These are phyloP conservation scores for Hoplias malabaricus DNA, from an alignment of 2,113 vertebrate species.

Conservation along the genomic window DNA sequence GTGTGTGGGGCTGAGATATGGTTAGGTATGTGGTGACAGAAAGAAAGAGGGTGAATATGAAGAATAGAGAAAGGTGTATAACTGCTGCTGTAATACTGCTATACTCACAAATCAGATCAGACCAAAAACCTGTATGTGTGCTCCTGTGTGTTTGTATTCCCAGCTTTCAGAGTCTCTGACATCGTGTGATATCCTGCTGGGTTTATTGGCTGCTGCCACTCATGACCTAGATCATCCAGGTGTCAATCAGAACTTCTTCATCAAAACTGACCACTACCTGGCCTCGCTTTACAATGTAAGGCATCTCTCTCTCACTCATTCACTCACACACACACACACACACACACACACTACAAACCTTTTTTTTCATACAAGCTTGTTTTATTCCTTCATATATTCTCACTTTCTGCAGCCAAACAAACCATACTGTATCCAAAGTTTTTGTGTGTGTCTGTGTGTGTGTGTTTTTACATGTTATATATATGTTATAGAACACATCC, in stretches of 20 bases:
- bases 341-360: too few species aligned
- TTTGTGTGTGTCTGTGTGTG: too few species aligned
- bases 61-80: too few species aligned
- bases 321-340: background rate
- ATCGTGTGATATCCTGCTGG: slow-evolving; percentile 91
- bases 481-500: slow-evolving; percentile 88
- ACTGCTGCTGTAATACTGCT: background rate
- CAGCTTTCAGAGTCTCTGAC: slow-evolving; percentile 90
- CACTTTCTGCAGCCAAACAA: too few species aligned
- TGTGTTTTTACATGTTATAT: background rate
- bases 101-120: background rate
- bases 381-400: too few species aligned
- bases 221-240: slow-evolving; percentile 97
- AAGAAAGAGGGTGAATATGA: background rate
- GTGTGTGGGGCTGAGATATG: background rate
- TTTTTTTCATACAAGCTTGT: too few species aligned
- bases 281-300: slow-evolving; percentile 94
- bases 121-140: background rate
- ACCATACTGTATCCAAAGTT: too few species aligned
- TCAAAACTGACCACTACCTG: slow-evolving; percentile 98
- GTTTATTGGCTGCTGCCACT: slow-evolving; percentile 91
- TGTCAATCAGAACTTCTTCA: slow-evolving; percentile 97
- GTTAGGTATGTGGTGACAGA: background rate
- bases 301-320: too few species aligned
- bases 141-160: slow-evolving; percentile 22